Evolutionary conservation across 2,113 vertebrate species (phyloP).

Genomic region (Engraulis encrasicolus): DNA sequence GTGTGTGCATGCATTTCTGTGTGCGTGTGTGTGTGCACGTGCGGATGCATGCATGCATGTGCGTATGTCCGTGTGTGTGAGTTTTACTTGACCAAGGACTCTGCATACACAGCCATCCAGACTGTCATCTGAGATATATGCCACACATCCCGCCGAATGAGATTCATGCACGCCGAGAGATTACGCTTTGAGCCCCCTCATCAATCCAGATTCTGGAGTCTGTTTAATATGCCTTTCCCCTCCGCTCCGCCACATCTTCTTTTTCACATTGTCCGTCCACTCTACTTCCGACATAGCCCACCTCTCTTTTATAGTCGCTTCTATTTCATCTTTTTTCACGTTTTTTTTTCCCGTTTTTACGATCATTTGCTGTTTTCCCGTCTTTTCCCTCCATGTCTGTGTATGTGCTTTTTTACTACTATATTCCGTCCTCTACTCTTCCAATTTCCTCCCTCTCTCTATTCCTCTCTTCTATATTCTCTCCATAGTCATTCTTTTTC

Average conservation of each 20-base stretch:
- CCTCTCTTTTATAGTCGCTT: neutral
- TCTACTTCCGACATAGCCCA: neutral
- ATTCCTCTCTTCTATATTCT: neutral
- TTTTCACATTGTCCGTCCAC: neutral
- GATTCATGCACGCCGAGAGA: neutral
- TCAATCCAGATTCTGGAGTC: neutral
- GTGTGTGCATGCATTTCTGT: neutral
- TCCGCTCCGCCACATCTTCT: neutral
- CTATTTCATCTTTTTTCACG: neutral
- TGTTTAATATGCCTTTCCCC: neutral
- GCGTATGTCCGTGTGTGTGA: slow-evolving; percentile 20
- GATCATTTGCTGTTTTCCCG: neutral
- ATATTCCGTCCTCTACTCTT: neutral
- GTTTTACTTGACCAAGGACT: neutral
- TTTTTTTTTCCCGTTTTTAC: neutral
- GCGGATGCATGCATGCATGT: slow-evolving; percentile 24
- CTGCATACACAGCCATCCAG: neutral
- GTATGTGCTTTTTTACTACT: neutral
- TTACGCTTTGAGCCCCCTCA: neutral
- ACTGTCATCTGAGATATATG: slow-evolving; percentile 2
- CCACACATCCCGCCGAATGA: neutral
- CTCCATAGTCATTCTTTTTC: neutral
- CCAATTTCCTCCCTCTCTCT: neutral
- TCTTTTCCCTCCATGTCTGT: neutral
- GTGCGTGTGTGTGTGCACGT: slow-evolving; percentile 8